Evolutionary conservation across 2,797 vertebrate species (phyloP).

Genomic region (Coregonus sp.): DNA sequence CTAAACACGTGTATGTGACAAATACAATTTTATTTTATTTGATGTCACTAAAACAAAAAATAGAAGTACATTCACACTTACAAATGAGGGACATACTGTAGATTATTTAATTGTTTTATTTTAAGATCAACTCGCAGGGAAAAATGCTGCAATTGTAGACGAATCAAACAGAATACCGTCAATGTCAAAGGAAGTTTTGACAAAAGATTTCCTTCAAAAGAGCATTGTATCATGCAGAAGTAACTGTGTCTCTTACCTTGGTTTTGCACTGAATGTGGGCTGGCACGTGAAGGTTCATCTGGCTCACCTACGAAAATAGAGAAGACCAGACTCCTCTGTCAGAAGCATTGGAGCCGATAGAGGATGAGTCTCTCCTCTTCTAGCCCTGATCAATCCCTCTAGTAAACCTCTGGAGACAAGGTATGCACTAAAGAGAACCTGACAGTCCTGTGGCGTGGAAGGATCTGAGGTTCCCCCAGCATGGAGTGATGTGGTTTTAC

Average conservation of each 20-base stretch:
- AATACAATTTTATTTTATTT: too few relatives aligned
- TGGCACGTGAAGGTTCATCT: slow-evolving; percentile 78
- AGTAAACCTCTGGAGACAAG: slow-evolving; percentile 28
- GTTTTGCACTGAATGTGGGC: slow-evolving; percentile 75
- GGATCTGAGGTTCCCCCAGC: slow-evolving; percentile 40
- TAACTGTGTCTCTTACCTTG: slow-evolving; percentile 66
- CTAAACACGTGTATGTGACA: too few relatives aligned
- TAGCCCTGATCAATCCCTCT: slow-evolving; percentile 3
- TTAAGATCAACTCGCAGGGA: neutral
- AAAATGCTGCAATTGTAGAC: neutral
- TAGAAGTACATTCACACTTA: too few relatives aligned
- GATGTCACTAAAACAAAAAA: too few relatives aligned
- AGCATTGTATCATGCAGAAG: neutral
- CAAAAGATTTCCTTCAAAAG: neutral
- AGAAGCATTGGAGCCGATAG: slow-evolving; percentile 77
- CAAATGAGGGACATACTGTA: neutral
- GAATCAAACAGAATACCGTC: neutral
- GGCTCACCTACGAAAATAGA: slow-evolving; percentile 76
- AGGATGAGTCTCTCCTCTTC: slow-evolving; percentile 60
- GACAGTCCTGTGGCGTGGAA: slow-evolving; percentile 24
- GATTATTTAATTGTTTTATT: neutral
- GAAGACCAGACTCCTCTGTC: slow-evolving; percentile 73
- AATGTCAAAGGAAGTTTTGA: neutral
- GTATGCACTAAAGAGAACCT: slow-evolving; percentile 46
- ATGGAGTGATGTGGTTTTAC: slow-evolving; percentile 37